Evolutionary conservation across 1,140 invertebrate species (phyloP), one percentile per base, ranked within the genome.

Genomic region (Ostrea denselamellosa): DNA sequence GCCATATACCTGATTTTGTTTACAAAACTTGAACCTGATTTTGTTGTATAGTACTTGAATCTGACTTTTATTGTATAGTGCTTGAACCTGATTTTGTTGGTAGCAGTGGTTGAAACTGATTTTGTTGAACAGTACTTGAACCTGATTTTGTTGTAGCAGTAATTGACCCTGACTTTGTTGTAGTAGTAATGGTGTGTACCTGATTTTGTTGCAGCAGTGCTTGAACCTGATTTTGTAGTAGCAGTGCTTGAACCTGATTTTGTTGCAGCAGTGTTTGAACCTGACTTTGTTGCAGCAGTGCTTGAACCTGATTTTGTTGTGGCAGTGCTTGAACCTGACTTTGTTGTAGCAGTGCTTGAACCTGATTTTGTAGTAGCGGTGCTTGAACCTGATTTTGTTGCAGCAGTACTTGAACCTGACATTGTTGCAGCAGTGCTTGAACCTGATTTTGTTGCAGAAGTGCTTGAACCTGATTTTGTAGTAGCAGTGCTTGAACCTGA

Each of bases 331-430:
- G 56, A 85, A 94, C 94, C 94, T 94, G 88, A 95, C 94, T 90
- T 93, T 93, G 89, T 95, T 95, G 93, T 96, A 97, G 93, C 97
- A 97, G 94, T 97, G 98, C 94, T 98, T 98, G 54, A 95, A n/a
- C n/a, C n/a, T n/a, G n/a, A n/a, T n/a, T n/a, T n/a, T n/a, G n/a
- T n/a, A n/a, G n/a, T n/a, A n/a, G n/a, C n/a, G n/a, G n/a, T n/a
- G n/a, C 94, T 58, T 17, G 44, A 85, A 94, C 94, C 94, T 94
- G 87, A 95, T 95, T 90, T 93, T 92, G 89, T 95, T 95, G 93
- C 96, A 97, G 93, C 97, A 97, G 94, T 97, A 98, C 94, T 98
- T 98, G 58, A 95, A 56, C 54, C 56, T 58, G 56, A 58, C 19
- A 17, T 58, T 58, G 5, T 58, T 58, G 5, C 19, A 58, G 56